phyloP scores from a whole-genome alignment of 2,888 invertebrate genomes.

The Thalpophila matura region DNA sequence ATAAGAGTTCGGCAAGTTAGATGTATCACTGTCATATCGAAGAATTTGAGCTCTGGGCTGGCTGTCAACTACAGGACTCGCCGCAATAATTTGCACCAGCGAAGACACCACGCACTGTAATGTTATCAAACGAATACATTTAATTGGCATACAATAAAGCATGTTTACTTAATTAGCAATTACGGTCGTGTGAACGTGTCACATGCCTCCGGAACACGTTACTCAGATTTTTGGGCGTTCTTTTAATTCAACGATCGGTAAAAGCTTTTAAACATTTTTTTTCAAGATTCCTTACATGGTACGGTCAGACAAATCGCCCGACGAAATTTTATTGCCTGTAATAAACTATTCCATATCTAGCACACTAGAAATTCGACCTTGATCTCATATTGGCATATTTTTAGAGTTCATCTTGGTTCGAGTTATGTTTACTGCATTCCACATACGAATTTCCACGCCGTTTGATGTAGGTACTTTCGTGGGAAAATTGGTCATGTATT shows the following conservation, averaged over 20 bases:
- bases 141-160: slow-evolving; percentile 12
- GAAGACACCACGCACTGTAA: slow-evolving; percentile 77
- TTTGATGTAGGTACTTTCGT: neutral
- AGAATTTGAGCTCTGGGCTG: slow-evolving; percentile 77
- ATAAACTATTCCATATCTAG: slow-evolving; percentile 61
- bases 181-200: neutral
- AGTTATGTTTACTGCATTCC: slow-evolving; percentile 18
- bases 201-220: slow-evolving; percentile 11
- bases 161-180: slow-evolving; percentile 31
- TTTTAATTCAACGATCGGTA: slow-evolving; percentile 33
- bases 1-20: slow-evolving; percentile 84
- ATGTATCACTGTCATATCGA: slow-evolving; percentile 79
- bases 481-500: neutral
- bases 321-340: slow-evolving; percentile 42
- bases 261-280: slow-evolving; percentile 29
- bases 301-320: neutral
- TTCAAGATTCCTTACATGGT: slow-evolving; percentile 13
- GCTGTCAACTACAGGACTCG: slow-evolving; percentile 72
- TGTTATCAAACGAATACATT: slow-evolving; percentile 30
- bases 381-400: slow-evolving; percentile 42
- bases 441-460: neutral
- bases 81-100: slow-evolving; percentile 67
- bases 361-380: slow-evolving; percentile 46
- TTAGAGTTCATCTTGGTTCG: slow-evolving; percentile 31
- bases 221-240: slow-evolving; percentile 5